Conservation (phyloP, 2,888 invertebrate genomes). For the Agonopterix heracliana region DNA sequence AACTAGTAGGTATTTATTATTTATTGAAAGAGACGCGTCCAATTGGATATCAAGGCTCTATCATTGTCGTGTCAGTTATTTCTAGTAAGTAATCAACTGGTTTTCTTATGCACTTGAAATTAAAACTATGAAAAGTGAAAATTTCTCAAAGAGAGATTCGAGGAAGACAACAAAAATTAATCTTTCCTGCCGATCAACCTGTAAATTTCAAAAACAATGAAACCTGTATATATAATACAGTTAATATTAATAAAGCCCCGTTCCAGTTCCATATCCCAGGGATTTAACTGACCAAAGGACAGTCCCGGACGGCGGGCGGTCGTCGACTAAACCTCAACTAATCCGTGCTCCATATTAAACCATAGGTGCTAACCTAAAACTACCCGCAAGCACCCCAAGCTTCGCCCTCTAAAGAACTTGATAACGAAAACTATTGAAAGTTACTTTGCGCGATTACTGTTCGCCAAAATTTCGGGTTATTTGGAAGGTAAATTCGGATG, state of each 20-base stretch:
- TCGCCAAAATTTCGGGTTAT: constrained; percentile 33
- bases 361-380: constrained; percentile 63
- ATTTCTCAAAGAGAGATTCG: no score
- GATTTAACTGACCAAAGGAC: constrained; percentile 66
- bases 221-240: not conserved
- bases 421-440: constrained; percentile 63
- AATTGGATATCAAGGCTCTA: constrained; percentile 19
- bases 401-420: constrained; percentile 38
- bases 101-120: no score
- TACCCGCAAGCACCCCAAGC: constrained; percentile 29
- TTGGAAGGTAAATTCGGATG: constrained; percentile 29
- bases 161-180: no score
- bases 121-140: no score
- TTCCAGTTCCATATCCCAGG: constrained; percentile 45
- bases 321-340: constrained; percentile 62
- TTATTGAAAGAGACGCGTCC: constrained; percentile 16
- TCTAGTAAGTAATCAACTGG: no score
- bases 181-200: no score
- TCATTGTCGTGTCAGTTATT: not conserved
- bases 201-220: no score
- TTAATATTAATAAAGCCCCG: constrained; percentile 33
- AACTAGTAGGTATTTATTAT: constrained; percentile 5
- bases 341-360: constrained; percentile 70
- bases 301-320: constrained; percentile 38
- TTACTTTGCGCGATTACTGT: constrained; percentile 52